Base-by-base conservation (phyloP, 2,797 vertebrate genomes). In the Podarcis siculus region DNA sequence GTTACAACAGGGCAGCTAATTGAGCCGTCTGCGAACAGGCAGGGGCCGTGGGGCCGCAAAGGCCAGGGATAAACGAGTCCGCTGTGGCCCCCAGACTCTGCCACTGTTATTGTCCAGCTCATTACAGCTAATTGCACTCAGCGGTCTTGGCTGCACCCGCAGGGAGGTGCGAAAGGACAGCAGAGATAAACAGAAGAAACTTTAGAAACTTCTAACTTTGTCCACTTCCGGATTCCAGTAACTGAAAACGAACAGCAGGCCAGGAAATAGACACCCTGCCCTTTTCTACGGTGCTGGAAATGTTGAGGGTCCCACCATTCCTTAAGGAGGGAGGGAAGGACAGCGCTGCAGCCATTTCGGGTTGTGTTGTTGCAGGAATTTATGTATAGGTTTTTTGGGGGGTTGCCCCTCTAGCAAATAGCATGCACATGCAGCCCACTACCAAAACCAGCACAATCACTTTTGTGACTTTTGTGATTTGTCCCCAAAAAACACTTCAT, bases 41-140 rank as follows among this genome's bases (percentile, higher is more conserved):
- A 0, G 2, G 9, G 67, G 3, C 8, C 0, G 0, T 0, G 10
- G 4, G 1, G 21, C 27, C 13, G 35, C 25, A 86, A 8, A 3
- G 2, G 42, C 55, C 87, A 12, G 79, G 55, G 61, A 39, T 37
- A 0, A 83, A 76, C 89, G 0, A 1, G 61, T 83, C 89, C 79
- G 55, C 91, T 0, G 76, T 0, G 86, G 32, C 58, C 83, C 13
- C 37, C 73, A 37, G 73, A 45, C 37, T 45, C 13, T 5, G 85
- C 82, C 0, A 32, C 71, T 69, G 86, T 92, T 90, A 86, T 76
- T 83, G 1, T 2, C 79, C 73, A 35, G 73, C 93, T 94, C 82
- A 35, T 95, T 93, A 94, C 64, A 2, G 0, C 86, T 94, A 94
- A 95, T 92, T 92, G 92, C 55, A 5, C 79, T 55, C 32, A 1